phyloP scores from a whole-genome alignment of 2,888 invertebrate species.

The Timandra comae region DNA sequence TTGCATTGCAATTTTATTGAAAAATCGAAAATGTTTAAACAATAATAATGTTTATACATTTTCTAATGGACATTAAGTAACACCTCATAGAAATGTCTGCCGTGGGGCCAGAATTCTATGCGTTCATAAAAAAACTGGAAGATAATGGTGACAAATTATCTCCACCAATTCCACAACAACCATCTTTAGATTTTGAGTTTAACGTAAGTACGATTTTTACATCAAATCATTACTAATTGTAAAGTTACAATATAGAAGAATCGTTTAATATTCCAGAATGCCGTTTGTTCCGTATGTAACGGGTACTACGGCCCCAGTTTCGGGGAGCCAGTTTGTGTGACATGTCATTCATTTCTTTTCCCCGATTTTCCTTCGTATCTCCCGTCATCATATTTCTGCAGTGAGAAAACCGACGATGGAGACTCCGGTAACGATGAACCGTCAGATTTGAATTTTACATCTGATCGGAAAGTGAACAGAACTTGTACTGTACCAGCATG shows the following conservation, averaged over 20 bases:
- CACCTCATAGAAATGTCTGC: conserved; percentile 42
- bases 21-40: no score
- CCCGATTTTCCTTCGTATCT: conserved; percentile 82
- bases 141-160: conserved; percentile 61
- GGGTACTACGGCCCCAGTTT: conserved; percentile 95
- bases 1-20: no score
- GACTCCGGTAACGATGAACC: conserved; percentile 98
- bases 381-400: conserved; percentile 66
- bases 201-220: conserved; percentile 38
- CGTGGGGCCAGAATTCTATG: conserved; percentile 53
- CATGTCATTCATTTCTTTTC: conserved; percentile 95
- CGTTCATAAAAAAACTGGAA: conserved; percentile 61
- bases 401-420: conserved; percentile 86
- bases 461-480: conserved; percentile 65
- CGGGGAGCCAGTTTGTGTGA: conserved; percentile 92
- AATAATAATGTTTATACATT: no score
- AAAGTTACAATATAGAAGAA: background rate
- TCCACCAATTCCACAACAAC: conserved; percentile 40
- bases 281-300: conserved; percentile 88
- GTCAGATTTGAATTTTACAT: conserved; percentile 79
- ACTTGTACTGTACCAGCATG: conserved; percentile 50
- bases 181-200: conserved; percentile 59
- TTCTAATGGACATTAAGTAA: no score
- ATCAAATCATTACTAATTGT: no score
- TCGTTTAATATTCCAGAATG: conserved; percentile 70